A percentile compares a stretch with the other conserved stretches of the same genome.
phyloP scores from a whole-genome alignment of 1,140 invertebrate genomes.

The Cotesia chilonis region DNA sequence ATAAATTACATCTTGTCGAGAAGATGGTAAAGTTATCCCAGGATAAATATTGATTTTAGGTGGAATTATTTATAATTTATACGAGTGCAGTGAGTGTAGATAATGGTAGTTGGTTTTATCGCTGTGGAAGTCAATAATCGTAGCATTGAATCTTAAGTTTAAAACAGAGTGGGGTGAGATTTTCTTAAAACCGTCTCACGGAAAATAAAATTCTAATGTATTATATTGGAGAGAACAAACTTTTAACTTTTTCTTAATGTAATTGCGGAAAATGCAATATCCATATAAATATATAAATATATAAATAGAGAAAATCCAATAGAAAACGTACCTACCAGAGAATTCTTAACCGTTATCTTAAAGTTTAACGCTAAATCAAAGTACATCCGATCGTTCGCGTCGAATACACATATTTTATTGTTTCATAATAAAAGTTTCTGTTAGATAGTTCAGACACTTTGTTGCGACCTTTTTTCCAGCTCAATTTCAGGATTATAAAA shows the following conservation, averaged over 20 bases:
- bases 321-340: background rate
- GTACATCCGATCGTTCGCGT: conserved; percentile 25
- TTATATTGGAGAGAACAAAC: conserved; percentile 32
- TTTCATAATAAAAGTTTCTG: conserved; percentile 64
- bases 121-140: conserved; percentile 34
- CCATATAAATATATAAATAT: conserved; percentile 36
- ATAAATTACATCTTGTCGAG: too few species aligned
- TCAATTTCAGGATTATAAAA: background rate
- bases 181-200: conserved; percentile 7
- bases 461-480: background rate
- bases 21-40: background rate
- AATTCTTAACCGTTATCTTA: conserved; percentile 50
- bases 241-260: conserved; percentile 53
- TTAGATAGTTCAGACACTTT: conserved; percentile 19
- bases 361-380: conserved; percentile 62
- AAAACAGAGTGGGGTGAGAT: background rate
- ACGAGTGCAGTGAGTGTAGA: conserved; percentile 31
- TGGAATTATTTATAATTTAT: conserved; percentile 37
- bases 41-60: conserved; percentile 17
- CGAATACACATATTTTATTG: conserved; percentile 62
- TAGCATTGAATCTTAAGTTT: conserved; percentile 27
- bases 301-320: too few species aligned
- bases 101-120: conserved; percentile 34
- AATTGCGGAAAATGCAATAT: conserved; percentile 55
- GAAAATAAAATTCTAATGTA: conserved; percentile 2